Conservation (phyloP, 2,888 invertebrate species). For the Athetis lepigone region DNA sequence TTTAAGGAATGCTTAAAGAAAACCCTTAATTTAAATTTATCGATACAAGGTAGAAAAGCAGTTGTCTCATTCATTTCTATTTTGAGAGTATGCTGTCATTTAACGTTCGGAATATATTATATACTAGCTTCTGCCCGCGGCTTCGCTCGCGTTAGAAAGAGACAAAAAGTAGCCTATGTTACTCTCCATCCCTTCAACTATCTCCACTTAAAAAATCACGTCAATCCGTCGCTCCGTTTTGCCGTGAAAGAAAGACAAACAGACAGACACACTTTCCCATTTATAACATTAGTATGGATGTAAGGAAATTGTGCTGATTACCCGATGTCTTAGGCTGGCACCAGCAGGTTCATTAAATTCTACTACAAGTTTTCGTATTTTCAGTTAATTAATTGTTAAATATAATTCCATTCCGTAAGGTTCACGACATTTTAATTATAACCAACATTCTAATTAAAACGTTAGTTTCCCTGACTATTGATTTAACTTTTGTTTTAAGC, state of each 20-base stretch:
- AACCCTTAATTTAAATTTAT: conserved; percentile 21
- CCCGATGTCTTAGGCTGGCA: not conserved
- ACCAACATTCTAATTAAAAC: conserved; percentile 9
- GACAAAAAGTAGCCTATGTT: no score
- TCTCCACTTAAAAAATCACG: no score
- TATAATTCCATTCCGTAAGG: conserved; percentile 1
- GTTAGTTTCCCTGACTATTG: conserved; percentile 8
- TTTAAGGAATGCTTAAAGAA: no score
- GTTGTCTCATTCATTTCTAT: not conserved
- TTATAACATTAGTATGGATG: no score
- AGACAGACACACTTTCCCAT: no score
- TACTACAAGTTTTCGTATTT: conserved; percentile 4
- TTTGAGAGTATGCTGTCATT: not conserved
- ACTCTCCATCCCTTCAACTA: no score
- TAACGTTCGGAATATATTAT: not conserved
- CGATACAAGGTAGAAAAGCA: not conserved
- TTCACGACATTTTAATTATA: not conserved
- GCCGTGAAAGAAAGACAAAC: no score
- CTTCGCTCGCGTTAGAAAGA: no score
- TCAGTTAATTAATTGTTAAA: conserved; percentile 20
- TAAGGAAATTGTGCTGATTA: not conserved
- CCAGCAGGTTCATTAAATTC: conserved; percentile 19
- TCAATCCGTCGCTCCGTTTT: no score
- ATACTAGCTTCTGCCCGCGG: no score
- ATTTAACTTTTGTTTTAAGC: not conserved